A percentile compares a stretch with the other conserved stretches of the same genome.
Evolutionary conservation across 2,797 vertebrate genomes (phyloP).

Genomic region (Gobionotothen gibberifrons): DNA sequence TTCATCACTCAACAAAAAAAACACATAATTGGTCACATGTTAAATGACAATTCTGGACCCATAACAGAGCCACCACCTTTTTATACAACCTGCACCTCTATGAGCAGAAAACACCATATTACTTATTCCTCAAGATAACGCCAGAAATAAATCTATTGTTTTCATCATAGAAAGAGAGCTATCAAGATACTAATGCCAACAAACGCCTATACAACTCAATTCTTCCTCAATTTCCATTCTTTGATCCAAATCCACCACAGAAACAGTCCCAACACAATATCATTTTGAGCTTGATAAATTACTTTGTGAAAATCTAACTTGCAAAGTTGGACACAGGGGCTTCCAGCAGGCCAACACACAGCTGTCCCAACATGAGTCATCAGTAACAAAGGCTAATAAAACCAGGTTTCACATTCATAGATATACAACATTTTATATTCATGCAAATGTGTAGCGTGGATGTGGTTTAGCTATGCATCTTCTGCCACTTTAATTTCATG

Average conservation of each 20-base stretch:
- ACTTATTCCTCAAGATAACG: slow-evolving; percentile 7
- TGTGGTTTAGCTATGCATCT: not conserved
- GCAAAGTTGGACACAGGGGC: slow-evolving; percentile 8
- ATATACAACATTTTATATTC: too few species aligned
- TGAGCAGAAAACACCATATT: not conserved
- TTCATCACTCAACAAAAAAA: not conserved
- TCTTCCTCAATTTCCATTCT: slow-evolving; percentile 6
- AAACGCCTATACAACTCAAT: not conserved
- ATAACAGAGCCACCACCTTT: not conserved
- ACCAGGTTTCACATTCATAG: not conserved
- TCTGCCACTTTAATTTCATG: slow-evolving; percentile 7
- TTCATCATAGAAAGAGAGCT: not conserved
- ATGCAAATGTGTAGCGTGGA: not conserved
- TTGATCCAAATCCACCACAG: slow-evolving; percentile 13
- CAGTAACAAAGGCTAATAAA: not conserved
- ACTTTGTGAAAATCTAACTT: slow-evolving; percentile 29
- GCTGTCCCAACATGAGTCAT: slow-evolving; percentile 12
- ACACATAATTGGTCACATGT: not conserved
- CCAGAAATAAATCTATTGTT: not conserved
- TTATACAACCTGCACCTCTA: not conserved
- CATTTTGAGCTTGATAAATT: slow-evolving; percentile 14
- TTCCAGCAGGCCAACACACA: slow-evolving; percentile 18
- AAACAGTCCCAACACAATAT: slow-evolving; percentile 2
- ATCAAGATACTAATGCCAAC: not conserved
- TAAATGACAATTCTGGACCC: not conserved